Evolutionary conservation across 2,113 vertebrate species (phyloP), one percentile per base, ranked within the genome.

Genomic region (Festucalex cinctus): DNA sequence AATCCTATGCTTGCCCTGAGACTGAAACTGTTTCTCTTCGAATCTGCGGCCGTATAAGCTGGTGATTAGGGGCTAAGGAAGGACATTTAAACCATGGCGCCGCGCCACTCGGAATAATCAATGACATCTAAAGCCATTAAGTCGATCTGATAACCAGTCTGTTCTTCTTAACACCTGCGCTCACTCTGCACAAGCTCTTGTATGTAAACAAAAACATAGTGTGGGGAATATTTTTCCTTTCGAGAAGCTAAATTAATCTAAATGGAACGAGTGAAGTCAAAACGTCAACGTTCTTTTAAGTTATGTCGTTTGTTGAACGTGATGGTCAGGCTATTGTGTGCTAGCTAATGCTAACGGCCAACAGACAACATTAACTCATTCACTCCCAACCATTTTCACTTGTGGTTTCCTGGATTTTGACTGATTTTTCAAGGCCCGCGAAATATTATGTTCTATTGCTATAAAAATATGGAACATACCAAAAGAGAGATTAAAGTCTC

Each of bases 71-170:
- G 64, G 68, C 70, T 76, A 54, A 72, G 61, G 64, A 53, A 63
- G 63, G 56, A 53, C 56, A 62, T 56, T 65, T 74, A 43, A 68
- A 75, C 44, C 17, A 19, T 39, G 6, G 48, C 32, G 37, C 70
- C 68, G 37, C 22, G 26, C 51, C 24, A 10, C 68, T 62, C 32
- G 63, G 66, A 71, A 77, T 73, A 78, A 83, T 83, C 65, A 76
- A 76, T 82, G 73, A 77, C 6, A 74, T 68, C 56, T 76, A 77
- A 84, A 69, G 75, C 75, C 64, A 79, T 79, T 74, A 69, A 68
- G 62, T 74, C 49, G 37, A 54, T 77, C 63, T 43, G 41, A 61
- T 61, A 65, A 70, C 43, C 22, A 0, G 16, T 58, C 62, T 74
- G 63, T 26, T 32, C 28, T 74, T 48, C 71, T 36, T 17, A 63